Conservation (phyloP, 2,888 invertebrate genomes). For the Scaptomyza tumidula region DNA sequence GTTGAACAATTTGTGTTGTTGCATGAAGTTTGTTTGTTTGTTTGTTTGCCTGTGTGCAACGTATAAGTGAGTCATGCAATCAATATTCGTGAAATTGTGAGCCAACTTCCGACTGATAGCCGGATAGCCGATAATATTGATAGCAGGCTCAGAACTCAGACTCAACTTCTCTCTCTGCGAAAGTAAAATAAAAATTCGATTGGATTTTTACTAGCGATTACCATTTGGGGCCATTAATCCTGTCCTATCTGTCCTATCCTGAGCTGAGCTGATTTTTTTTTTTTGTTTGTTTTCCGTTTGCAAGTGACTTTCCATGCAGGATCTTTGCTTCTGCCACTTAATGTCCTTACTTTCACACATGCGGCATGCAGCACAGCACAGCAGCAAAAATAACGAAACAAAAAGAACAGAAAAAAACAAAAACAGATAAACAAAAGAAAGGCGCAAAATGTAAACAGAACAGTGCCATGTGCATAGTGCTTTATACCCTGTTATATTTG, state of each 20-base stretch:
- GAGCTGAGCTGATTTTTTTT: slow-evolving; percentile 28
- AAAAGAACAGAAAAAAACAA: neutral
- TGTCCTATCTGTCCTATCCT: neutral
- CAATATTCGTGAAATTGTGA: slow-evolving; percentile 46
- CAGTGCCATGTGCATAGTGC: neutral
- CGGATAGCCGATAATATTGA: slow-evolving; percentile 12
- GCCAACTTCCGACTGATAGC: slow-evolving; percentile 14
- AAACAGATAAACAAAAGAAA: neutral
- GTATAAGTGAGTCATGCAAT: slow-evolving; percentile 48
- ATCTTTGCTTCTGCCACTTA: slow-evolving; percentile 14
- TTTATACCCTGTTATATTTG: neutral
- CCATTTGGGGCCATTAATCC: slow-evolving; percentile 52
- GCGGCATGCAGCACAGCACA: neutral
- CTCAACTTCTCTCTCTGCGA: slow-evolving; percentile 4
- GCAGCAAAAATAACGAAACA: neutral
- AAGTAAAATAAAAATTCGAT: slow-evolving; percentile 14
- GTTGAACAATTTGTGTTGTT: slow-evolving; percentile 9
- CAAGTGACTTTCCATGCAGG: slow-evolving; percentile 42
- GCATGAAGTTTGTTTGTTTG: slow-evolving; percentile 13
- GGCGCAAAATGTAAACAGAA: neutral
- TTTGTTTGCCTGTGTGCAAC: too few relatives aligned
- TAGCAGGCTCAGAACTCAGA: slow-evolving; percentile 22
- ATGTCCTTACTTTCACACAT: slow-evolving; percentile 38
- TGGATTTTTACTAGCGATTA: slow-evolving; percentile 44
- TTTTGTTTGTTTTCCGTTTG: slow-evolving; percentile 30